Percentiles rank a stretch among this genome's conserved stretches.
Conservation (phyloP, 2,797 vertebrate genomes). For the Melanotaenia nigrans region DNA sequence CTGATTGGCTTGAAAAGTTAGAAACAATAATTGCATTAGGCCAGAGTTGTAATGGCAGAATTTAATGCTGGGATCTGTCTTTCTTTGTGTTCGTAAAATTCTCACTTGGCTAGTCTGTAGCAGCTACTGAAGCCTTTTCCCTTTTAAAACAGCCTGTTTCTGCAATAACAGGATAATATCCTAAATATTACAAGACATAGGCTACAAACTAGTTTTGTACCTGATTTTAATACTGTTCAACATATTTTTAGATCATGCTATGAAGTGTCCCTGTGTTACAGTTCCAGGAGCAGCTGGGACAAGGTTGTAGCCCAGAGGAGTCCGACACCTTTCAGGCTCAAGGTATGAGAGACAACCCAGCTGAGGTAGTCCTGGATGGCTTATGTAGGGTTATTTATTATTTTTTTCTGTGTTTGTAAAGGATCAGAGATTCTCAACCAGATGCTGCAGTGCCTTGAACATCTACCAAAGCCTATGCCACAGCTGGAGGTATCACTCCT, state of each 20-base stretch:
- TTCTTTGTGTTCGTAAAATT: too few relatives aligned
- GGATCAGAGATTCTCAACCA: slow-evolving; percentile 84
- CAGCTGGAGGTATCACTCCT: slow-evolving; percentile 82
- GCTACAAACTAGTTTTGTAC: too few relatives aligned
- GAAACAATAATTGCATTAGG: too few relatives aligned
- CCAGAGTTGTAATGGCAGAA: too few relatives aligned
- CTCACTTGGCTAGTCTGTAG: too few relatives aligned
- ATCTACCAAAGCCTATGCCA: slow-evolving; percentile 85
- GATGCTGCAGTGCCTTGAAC: slow-evolving; percentile 87
- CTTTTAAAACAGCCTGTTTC: too few relatives aligned
- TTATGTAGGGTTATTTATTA: neutral
- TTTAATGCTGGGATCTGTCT: too few relatives aligned
- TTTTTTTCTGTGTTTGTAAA: slow-evolving; percentile 39
- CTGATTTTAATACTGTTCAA: too few relatives aligned
- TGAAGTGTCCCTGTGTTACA: slow-evolving; percentile 33
- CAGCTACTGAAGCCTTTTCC: too few relatives aligned
- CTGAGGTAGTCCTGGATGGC: neutral
- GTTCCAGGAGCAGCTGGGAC: slow-evolving; percentile 84
- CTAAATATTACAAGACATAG: too few relatives aligned
- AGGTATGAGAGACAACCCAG: slow-evolving; percentile 63
- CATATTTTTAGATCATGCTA: neutral
- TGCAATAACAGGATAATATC: too few relatives aligned
- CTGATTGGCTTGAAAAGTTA: too few relatives aligned
- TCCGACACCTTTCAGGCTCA: slow-evolving; percentile 82
- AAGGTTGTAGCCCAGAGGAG: slow-evolving; percentile 82